A percentile compares a stretch with the other conserved stretches of the same genome.
Evolutionary conservation across 2,888 invertebrate genomes (phyloP).

Genomic region (Limnephilus auricula): DNA sequence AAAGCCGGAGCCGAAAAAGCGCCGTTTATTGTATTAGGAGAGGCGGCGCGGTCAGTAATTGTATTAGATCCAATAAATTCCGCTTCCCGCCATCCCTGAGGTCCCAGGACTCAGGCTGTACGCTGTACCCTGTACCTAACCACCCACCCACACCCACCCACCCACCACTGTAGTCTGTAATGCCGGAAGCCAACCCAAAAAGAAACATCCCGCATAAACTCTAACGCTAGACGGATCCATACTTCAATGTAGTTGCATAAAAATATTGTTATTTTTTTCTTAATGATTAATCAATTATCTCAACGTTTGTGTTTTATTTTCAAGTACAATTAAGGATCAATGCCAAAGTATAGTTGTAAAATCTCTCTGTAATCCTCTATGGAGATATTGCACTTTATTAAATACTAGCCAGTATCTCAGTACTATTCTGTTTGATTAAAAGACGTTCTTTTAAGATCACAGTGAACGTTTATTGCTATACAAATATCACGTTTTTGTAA

Average conservation of each 20-base stretch:
- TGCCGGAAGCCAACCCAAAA: constrained; percentile 16
- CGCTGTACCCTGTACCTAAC: neutral
- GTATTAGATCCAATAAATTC: constrained; percentile 63
- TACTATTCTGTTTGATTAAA: no score
- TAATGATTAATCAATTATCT: neutral
- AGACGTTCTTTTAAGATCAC: no score
- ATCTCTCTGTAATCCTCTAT: no score
- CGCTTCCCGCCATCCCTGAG: constrained; percentile 25
- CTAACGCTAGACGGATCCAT: neutral
- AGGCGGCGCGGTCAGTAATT: constrained; percentile 66
- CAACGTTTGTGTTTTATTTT: no score
- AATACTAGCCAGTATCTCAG: no score
- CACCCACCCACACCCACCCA: constrained; percentile 32
- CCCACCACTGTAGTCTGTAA: neutral
- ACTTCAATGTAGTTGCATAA: neutral
- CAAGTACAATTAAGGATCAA: no score
- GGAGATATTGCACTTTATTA: no score
- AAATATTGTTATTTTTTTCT: neutral
- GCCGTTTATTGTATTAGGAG: constrained; percentile 65
- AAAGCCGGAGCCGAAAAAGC: constrained; percentile 64
- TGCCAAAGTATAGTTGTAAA: no score
- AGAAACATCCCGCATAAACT: constrained; percentile 14
- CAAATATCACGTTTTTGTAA: no score
- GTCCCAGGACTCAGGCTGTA: neutral
- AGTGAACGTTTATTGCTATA: no score